Conservation (phyloP, 1,140 invertebrate species). For the Trichomalopsis sarcophagae region DNA sequence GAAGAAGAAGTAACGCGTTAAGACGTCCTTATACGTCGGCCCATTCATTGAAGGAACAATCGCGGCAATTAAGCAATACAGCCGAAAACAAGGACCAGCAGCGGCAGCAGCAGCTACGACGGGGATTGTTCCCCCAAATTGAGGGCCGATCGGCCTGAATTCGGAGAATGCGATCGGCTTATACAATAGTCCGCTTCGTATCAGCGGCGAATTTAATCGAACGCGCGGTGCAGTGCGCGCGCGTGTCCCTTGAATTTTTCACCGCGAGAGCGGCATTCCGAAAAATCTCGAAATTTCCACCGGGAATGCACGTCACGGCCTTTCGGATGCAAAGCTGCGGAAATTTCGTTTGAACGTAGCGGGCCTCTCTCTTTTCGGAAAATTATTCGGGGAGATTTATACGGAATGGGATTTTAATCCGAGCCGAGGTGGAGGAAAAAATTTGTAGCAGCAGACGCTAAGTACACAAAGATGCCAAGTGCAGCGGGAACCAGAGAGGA, state of each 20-base stretch:
- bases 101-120: not conserved
- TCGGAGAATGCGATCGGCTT: constrained; percentile 36
- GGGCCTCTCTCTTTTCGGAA: too few species aligned
- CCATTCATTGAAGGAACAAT: constrained; percentile 32
- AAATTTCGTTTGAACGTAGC: not conserved
- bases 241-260: not conserved
- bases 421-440: not conserved
- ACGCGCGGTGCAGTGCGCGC: not conserved
- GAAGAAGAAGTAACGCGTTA: not conserved
- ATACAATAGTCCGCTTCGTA: constrained; percentile 7
- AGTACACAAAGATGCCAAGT: not conserved
- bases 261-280: too few species aligned
- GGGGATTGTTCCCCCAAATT: constrained; percentile 34
- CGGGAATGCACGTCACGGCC: too few species aligned
- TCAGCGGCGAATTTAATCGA: constrained; percentile 25
- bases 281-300: too few species aligned
- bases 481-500: not conserved
- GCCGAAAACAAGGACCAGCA: not conserved
- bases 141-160: constrained; percentile 12
- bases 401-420: not conserved
- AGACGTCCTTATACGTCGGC: not conserved
- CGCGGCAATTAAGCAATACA: constrained; percentile 46
- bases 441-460: not conserved
- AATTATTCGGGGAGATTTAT: not conserved
- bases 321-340: too few species aligned